Base-by-base conservation (phyloP, 2,113 vertebrate genomes). In the Neotoma lepida region DNA sequence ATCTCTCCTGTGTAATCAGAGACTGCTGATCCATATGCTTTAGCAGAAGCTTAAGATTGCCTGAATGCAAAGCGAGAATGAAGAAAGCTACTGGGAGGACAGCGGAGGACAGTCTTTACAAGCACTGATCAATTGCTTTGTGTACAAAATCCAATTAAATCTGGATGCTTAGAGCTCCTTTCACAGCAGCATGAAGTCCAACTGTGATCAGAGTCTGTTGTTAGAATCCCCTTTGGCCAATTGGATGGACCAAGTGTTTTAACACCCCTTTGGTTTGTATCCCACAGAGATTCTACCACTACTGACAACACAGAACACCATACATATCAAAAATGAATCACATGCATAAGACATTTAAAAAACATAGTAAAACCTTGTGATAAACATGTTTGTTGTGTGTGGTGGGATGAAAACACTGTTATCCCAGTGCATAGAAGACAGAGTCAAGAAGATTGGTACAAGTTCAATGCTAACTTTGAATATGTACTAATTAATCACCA, bases 81-180 rank as follows among this genome's bases (percentile, higher is more conserved):
- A 78, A 95, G 61, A 93, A 30, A 95, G 51, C 39, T 89, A 84
- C 39, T 61, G 3, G 12, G 26, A 91, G 35, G 93, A 94, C 41
- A 35, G 35, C 14, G 89, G 94, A 89, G 90, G 91, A 87, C 94
- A 94, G 8, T 58, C 41, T 89, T 89, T 96, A 96, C 70, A 94
- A 96, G 87, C 73, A 85, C 87, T 89, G 51, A 93, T 95, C 89
- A 89, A 95, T 91, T 88, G 74, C 90, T 91, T 89, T 93, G 80
- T 64, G 74, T 85, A 86, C 82, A 88, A 95, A 94, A 97, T 85
- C 71, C 93, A 95, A 91, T 96, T 89, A 95, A n/a, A 87, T 44
- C 80, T 68, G 39, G 56, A 73, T 82, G 76, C 54, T 39, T 58
- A 94, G 66, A 78, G 46, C 33, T 35, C 13, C 1, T 6, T 2